Conservation (phyloP, 2,888 invertebrate genomes). For the Morinoia aosen region DNA sequence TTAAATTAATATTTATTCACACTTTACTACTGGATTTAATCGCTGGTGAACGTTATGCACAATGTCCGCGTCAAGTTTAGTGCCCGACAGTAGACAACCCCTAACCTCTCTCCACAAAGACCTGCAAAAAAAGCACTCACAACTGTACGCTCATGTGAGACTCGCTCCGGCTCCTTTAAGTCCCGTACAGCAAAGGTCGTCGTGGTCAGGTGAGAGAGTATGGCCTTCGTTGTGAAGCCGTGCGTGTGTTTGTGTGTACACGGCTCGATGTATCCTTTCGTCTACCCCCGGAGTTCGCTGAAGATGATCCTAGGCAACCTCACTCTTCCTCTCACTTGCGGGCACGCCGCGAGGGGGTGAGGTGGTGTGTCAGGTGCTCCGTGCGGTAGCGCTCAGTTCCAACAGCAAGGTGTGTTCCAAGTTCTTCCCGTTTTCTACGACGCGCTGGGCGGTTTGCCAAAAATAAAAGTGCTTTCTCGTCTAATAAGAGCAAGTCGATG, state of each 20-base stretch:
- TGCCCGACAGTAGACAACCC: not conserved
- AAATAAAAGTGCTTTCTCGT: not conserved
- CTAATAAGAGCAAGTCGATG: not conserved
- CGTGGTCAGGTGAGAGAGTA: constrained; percentile 5
- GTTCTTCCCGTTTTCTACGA: not conserved
- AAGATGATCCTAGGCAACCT: not conserved
- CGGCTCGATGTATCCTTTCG: not conserved
- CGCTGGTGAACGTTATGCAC: not conserved
- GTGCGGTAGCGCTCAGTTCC: not conserved
- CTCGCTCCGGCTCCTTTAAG: not conserved
- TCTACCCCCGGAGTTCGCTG: not conserved
- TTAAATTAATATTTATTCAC: not conserved
- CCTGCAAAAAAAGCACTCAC: not conserved
- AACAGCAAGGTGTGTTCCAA: not conserved
- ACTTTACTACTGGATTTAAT: not conserved
- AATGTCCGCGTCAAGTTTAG: not conserved
- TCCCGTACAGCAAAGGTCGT: constrained; percentile 15
- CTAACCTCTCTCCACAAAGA: not conserved
- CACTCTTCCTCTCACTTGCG: constrained; percentile 52
- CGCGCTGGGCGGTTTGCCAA: not conserved
- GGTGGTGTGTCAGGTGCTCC: not conserved
- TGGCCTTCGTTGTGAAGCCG: constrained; percentile 23
- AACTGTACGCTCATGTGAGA: not conserved
- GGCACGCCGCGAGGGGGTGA: constrained; percentile 1
- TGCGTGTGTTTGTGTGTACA: not conserved